A percentile compares a stretch with the other conserved stretches of the same genome.
phyloP scores from a whole-genome alignment of 2,888 invertebrate genomes.

The Microctonus aethiopoides region DNA sequence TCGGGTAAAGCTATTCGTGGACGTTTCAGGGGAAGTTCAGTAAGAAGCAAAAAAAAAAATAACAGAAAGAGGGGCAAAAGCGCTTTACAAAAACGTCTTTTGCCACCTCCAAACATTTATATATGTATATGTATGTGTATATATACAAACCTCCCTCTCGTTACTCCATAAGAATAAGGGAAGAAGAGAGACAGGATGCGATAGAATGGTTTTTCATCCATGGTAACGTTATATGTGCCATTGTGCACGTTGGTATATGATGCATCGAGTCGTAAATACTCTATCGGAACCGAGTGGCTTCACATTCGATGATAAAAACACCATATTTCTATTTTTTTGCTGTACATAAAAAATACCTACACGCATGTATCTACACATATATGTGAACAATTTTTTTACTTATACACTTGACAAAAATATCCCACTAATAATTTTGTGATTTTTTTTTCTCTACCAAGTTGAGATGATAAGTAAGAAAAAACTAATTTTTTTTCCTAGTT shows the following conservation, averaged over 20 bases:
- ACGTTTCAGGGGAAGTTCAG: not conserved
- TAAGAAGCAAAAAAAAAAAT: not conserved
- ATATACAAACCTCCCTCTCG: no score
- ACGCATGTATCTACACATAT: not conserved
- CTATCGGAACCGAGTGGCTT: slow-evolving; percentile 49
- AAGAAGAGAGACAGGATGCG: not conserved
- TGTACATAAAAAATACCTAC: not conserved
- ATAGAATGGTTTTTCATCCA: not conserved
- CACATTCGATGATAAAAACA: slow-evolving; percentile 12
- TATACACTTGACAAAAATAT: no score
- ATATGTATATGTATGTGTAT: slow-evolving; percentile 9
- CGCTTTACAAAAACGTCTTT: slow-evolving; percentile 9
- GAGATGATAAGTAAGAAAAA: no score
- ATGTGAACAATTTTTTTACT: no score
- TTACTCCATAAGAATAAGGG: not conserved
- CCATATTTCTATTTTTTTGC: slow-evolving; percentile 7
- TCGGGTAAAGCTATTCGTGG: slow-evolving; percentile 22
- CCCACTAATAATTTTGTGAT: not conserved
- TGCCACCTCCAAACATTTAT: not conserved
- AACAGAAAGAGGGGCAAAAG: not conserved
- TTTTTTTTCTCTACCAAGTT: no score
- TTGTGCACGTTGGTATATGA: slow-evolving; percentile 60
- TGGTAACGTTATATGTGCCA: slow-evolving; percentile 56
- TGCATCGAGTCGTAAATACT: slow-evolving; percentile 67
- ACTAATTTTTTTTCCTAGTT: no score